A percentile compares a stretch with the other conserved stretches of the same genome.
These are phyloP conservation scores for Grammomys dolichurus DNA, from an alignment of 2,113 vertebrate species.

Conservation along the genomic window DNA sequence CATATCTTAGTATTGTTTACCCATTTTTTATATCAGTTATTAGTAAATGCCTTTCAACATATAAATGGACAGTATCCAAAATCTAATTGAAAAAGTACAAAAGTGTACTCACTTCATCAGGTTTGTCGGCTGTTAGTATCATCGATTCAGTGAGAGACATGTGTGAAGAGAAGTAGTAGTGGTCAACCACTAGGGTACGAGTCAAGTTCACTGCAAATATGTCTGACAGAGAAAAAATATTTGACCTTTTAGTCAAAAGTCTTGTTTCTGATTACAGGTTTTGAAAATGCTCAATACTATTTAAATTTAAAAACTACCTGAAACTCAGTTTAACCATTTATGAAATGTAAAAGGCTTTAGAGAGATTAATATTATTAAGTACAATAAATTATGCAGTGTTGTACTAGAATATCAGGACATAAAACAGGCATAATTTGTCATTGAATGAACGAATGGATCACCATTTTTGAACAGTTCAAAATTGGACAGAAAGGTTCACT, in stretches of 20 bases:
- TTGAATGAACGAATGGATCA: neutral
- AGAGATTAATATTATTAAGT: neutral
- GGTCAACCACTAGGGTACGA: neutral
- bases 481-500: neutral
- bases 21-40: conserved; percentile 5
- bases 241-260: neutral
- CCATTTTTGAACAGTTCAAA: neutral
- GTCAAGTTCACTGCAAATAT: neutral
- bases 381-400: neutral
- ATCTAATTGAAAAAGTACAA: neutral
- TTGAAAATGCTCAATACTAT: neutral
- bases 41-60: neutral
- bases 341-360: neutral
- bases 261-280: neutral
- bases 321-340: neutral
- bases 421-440: neutral
- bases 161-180: neutral
- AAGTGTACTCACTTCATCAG: neutral
- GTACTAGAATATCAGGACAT: neutral
- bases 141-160: neutral
- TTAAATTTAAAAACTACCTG: neutral
- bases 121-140: neutral
- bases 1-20: neutral
- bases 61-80: neutral
- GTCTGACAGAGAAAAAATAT: neutral